Evolutionary conservation across 2,113 vertebrate genomes (phyloP).

Genomic region (Aythya baeri): DNA sequence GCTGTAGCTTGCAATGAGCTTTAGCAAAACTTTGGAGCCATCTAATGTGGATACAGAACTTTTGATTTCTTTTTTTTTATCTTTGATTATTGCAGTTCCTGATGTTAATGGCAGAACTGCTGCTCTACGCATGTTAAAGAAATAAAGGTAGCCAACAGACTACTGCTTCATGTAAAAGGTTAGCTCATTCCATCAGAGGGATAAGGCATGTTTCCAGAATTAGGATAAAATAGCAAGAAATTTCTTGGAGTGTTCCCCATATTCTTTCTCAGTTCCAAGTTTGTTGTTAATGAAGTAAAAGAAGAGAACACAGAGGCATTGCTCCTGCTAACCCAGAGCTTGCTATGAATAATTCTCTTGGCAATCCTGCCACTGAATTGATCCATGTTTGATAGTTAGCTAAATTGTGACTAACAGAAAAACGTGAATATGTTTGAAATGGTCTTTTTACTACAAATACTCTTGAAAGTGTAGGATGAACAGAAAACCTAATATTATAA

Average conservation of each 20-base stretch:
- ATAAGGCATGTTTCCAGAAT: background rate
- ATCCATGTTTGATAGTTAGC: background rate
- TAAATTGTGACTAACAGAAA: background rate
- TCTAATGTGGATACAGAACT: background rate
- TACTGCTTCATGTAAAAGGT: fast-evolving
- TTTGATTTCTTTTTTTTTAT: background rate
- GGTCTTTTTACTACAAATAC: background rate
- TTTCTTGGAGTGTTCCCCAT: background rate
- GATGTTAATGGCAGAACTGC: background rate
- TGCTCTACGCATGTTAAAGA: background rate
- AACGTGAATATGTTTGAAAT: background rate
- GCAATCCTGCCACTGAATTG: background rate
- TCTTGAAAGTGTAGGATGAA: background rate
- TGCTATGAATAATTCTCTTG: background rate
- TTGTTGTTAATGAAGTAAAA: background rate
- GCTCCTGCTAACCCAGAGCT: background rate
- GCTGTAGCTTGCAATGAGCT: background rate
- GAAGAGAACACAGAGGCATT: background rate
- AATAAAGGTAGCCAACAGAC: background rate
- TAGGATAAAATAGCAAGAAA: background rate
- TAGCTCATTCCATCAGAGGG: background rate
- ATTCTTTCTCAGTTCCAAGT: background rate
- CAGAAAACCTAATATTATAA: background rate
- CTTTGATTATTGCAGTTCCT: background rate
- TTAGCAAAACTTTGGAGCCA: slow-evolving; percentile 41